Percentiles rank a stretch among this genome's conserved stretches.
Evolutionary conservation across 2,113 vertebrate genomes (phyloP).

Genomic region (Ochotona curzoniae): DNA sequence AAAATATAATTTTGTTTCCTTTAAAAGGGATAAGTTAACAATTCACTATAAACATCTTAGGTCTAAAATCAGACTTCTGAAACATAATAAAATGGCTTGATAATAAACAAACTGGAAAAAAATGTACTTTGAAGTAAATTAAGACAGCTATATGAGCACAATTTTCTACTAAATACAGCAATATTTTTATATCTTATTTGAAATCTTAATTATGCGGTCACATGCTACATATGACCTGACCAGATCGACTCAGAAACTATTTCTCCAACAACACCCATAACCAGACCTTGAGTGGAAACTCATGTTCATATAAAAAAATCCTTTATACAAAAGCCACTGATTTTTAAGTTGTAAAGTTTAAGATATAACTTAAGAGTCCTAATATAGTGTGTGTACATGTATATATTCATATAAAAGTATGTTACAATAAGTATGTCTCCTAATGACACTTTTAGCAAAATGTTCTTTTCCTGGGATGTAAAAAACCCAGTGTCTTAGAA

Average conservation of each 20-base stretch:
- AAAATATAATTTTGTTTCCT: slow-evolving; percentile 91
- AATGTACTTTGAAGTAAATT: slow-evolving; percentile 61
- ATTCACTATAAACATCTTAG: slow-evolving; percentile 41
- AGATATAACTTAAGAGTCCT: slow-evolving; percentile 63
- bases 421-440: slow-evolving; percentile 78
- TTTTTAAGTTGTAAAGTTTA: slow-evolving; percentile 73
- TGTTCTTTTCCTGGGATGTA: slow-evolving; percentile 65
- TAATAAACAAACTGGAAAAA: slow-evolving; percentile 50
- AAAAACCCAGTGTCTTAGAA: slow-evolving; percentile 71
- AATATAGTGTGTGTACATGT: slow-evolving; percentile 29
- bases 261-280: slow-evolving; percentile 52
- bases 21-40: slow-evolving; percentile 76
- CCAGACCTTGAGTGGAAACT: slow-evolving; percentile 62
- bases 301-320: slow-evolving; percentile 59
- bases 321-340: slow-evolving; percentile 53
- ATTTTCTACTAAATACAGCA: slow-evolving; percentile 50
- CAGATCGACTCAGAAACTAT: slow-evolving; percentile 66
- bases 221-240: slow-evolving; percentile 49
- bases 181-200: slow-evolving; percentile 44
- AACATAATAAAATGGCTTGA: slow-evolving; percentile 47
- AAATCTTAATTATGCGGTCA: slow-evolving; percentile 51
- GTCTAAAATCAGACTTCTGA: slow-evolving; percentile 27
- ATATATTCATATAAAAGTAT: slow-evolving; percentile 27
- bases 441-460: slow-evolving; percentile 70
- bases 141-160: slow-evolving; percentile 38